Base-by-base conservation (phyloP, 2,797 vertebrate genomes). In the Clamator glandarius region DNA sequence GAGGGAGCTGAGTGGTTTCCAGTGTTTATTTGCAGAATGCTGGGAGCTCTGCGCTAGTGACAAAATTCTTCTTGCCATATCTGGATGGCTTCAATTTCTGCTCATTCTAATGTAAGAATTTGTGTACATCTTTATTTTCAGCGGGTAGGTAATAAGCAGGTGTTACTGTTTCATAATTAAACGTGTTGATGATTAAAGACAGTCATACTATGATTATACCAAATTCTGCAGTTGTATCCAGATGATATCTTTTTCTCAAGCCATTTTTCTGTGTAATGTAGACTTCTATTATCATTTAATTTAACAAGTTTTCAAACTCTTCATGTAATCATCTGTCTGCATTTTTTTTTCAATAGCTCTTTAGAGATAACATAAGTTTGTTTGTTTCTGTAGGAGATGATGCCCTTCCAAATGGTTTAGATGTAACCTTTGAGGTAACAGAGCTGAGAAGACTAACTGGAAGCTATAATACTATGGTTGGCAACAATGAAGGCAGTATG, bases 401-500 rank as follows among this genome's bases (percentile, higher is more conserved):
- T 6, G 99, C 99, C 4, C 97, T 99, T 91, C 98, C 99, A 26
- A 99, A 99, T 6, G 99, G 99, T 41, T 97, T 99, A 50, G 99
- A 99, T 59, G 98, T 99, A 25, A 99, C 98, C 1, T 99, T 99
- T 91, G 99, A 99, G 84, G 99, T 99, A 55, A 98, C 98, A 0
- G 99, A 99, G 74, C 55, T 99, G 48, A 98, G 99, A 96, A 97
- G 99, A 57, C 84, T 99, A 69, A 99, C 99, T 1, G 99, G 99
- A 82, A 99, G 99, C 88, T 99, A 99, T 92, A 99, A 99, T 97
- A 99, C 99, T 21, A 99, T 99, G 99, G 99, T 99, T 44, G 99
- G 99, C 79, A 99, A 99, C 98, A 99, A 99, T 3, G 99, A 99
- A 97, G 99, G 99, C 92, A 99, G 99, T 87, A 99, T 99, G 99